Evolutionary conservation across 1,140 invertebrate species (phyloP).

Genomic region (Sycophaga agraensis): DNA sequence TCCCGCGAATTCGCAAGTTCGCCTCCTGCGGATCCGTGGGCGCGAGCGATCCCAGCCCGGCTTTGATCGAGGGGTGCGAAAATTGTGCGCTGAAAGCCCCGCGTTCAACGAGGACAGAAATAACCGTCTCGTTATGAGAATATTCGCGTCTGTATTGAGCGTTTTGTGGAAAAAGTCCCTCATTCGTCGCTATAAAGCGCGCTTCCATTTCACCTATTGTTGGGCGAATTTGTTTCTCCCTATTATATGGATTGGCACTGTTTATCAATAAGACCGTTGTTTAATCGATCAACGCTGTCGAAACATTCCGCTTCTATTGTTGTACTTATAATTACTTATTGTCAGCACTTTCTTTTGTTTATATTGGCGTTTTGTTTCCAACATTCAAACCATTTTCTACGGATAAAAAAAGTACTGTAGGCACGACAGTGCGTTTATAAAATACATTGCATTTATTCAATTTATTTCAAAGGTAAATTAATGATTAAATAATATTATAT

Average conservation of each 20-base stretch:
- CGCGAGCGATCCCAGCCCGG: no score
- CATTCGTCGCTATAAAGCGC: not conserved
- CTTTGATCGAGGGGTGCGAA: no score
- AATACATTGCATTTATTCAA: no score
- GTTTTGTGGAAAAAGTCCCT: conserved; percentile 5
- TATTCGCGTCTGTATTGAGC: not conserved
- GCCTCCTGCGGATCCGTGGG: no score
- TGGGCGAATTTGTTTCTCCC: conserved; percentile 14
- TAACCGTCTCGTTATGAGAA: not conserved
- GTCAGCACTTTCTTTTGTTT: conserved; percentile 13
- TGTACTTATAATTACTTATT: conserved; percentile 10
- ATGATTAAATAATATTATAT: no score
- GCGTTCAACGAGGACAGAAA: not conserved
- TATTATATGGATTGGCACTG: not conserved
- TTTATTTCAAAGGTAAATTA: no score
- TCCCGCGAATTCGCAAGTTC: no score
- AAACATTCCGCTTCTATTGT: not conserved
- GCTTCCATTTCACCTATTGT: conserved; percentile 8
- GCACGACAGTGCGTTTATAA: no score
- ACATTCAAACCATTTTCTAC: not conserved
- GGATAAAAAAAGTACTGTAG: not conserved
- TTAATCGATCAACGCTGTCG: conserved; percentile 4
- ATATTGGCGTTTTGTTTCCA: not conserved
- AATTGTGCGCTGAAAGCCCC: no score
- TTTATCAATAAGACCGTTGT: conserved; percentile 10